Conservation (phyloP, 1,140 invertebrate genomes). For the Cydia amplana region DNA sequence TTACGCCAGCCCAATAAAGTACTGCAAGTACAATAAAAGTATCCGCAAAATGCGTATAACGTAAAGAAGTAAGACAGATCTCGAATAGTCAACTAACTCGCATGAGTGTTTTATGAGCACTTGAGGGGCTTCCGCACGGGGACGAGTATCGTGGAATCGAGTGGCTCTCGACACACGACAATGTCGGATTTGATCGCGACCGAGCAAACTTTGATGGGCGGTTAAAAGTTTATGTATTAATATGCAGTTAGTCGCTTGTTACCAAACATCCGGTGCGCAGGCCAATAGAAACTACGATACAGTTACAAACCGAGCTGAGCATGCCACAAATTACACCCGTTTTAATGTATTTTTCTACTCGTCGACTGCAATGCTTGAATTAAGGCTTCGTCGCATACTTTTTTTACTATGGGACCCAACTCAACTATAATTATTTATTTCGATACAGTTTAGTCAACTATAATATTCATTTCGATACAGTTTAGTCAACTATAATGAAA, state of each 20-base stretch:
- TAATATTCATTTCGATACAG: too few relatives aligned
- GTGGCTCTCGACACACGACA: constrained; percentile 65
- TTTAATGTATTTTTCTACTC: too few relatives aligned
- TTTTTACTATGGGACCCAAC: too few relatives aligned
- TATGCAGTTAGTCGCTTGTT: not conserved
- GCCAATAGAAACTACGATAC: constrained; percentile 10
- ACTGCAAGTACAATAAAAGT: not conserved
- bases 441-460: too few relatives aligned
- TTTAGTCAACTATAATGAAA: too few relatives aligned
- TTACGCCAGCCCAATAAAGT: not conserved
- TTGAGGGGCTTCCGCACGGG: constrained; percentile 65
- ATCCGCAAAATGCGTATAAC: constrained; percentile 31
- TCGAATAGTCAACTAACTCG: constrained; percentile 42
- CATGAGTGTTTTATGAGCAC: constrained; percentile 77
- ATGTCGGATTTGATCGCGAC: constrained; percentile 64
- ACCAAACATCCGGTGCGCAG: not conserved
- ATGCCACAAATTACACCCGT: not conserved
- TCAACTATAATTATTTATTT: too few relatives aligned
- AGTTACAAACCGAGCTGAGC: not conserved
- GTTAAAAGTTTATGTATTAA: constrained; percentile 63
- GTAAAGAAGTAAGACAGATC: constrained; percentile 28
- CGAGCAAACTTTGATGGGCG: constrained; percentile 56
- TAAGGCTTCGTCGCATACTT: too few relatives aligned
- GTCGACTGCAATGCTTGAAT: too few relatives aligned
- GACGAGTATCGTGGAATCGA: constrained; percentile 58